These are phyloP conservation scores for Macaca fascicularis DNA, from an alignment of 2,113 vertebrate genomes.

Conservation along the genomic window T2T-MFA8v1.1 NC_088389.1:40253501-40254000, in stretches of 20 bases:
- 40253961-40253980: neutral
- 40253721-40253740: neutral
- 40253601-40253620: neutral
- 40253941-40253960: neutral
- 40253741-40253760: neutral
- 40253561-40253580: neutral
- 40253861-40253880: neutral
- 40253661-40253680: neutral
- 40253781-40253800: neutral
- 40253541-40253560: neutral
- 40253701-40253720: neutral
- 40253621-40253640: neutral
- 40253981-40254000: conserved; percentile 7
- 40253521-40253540: neutral
- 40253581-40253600: neutral
- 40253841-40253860: neutral
- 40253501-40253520: neutral
- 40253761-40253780: neutral
- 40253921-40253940: neutral
- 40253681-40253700: neutral
- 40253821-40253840: neutral
- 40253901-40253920: neutral
- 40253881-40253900: neutral
- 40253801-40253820: neutral
- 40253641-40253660: neutral